These are phyloP conservation scores for Thysanoteuthis rhombus DNA, from an alignment of 2,888 invertebrate genomes.

Conservation along the genomic window DNA sequence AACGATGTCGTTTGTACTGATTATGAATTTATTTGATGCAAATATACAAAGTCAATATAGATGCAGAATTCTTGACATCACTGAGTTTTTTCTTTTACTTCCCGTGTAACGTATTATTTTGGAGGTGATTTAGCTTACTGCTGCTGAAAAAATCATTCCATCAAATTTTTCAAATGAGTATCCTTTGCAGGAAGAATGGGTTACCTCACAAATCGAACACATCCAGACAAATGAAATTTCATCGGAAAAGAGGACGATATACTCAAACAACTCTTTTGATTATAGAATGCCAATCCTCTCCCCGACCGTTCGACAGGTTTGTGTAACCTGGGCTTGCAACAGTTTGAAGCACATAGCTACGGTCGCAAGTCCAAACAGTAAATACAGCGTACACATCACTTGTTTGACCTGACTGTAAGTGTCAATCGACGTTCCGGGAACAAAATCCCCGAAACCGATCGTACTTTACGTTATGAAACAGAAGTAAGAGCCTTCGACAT, in stretches of 20 bases:
- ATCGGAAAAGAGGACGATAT: too few species aligned
- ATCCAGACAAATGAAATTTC: neutral
- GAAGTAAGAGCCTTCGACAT: constrained; percentile 80
- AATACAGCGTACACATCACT: constrained; percentile 66
- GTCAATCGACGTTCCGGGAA: constrained; percentile 62
- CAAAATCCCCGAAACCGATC: constrained; percentile 69
- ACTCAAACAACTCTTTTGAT: neutral
- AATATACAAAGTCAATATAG: too few species aligned
- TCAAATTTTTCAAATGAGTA: neutral
- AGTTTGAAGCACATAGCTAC: constrained; percentile 70
- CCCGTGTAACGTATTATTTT: neutral
- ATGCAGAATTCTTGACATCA: too few species aligned
- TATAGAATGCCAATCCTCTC: constrained; percentile 63
- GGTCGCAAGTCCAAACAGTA: constrained; percentile 68
- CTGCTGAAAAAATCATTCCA: too few species aligned
- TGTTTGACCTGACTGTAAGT: constrained; percentile 58
- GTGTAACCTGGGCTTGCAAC: constrained; percentile 69
- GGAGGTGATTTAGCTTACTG: neutral
- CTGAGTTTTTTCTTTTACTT: neutral
- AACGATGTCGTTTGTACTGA: too few species aligned
- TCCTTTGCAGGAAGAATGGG: neutral
- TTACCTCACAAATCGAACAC: neutral
- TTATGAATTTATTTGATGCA: too few species aligned
- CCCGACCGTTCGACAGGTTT: constrained; percentile 65
- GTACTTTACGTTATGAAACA: constrained; percentile 69